phyloP scores from a whole-genome alignment of 2,797 vertebrate species.

The Gymnoscopelus microlampas region DNA sequence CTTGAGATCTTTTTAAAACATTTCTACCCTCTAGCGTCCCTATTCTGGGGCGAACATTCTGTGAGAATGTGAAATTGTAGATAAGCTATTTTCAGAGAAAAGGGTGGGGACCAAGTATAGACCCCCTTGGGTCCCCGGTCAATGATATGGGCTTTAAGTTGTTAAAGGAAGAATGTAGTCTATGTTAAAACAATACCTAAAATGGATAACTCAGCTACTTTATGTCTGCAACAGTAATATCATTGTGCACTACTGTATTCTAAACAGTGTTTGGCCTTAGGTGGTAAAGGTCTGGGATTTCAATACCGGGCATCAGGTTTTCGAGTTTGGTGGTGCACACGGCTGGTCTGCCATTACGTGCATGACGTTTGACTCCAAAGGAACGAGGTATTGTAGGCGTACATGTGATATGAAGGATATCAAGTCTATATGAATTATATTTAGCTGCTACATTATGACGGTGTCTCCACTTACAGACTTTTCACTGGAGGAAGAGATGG shows the following conservation, averaged over 20 bases:
- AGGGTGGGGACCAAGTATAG: no score
- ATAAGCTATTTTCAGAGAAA: background rate
- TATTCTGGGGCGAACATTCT: no score
- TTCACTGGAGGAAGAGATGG: constrained; percentile 80
- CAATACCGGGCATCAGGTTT: constrained; percentile 77
- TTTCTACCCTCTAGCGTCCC: background rate
- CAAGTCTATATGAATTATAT: background rate
- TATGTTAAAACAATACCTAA: background rate
- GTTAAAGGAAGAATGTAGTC: no score
- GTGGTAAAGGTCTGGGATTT: constrained; percentile 83
- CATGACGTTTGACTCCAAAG: constrained; percentile 79
- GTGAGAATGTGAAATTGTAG: no score
- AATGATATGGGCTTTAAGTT: no score
- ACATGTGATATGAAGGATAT: background rate
- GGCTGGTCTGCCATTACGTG: constrained; percentile 75
- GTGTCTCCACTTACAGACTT: constrained; percentile 63
- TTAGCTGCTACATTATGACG: background rate
- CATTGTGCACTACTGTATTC: background rate
- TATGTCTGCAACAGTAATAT: background rate
- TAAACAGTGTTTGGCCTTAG: constrained; percentile 52
- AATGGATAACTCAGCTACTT: background rate
- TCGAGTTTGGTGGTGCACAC: constrained; percentile 78
- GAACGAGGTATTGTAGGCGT: constrained; percentile 80
- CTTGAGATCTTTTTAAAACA: background rate
- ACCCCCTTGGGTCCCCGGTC: no score